These are phyloP conservation scores for Larimichthys polyactis DNA, from an alignment of 2,113 vertebrate species.

Conservation along the genomic window DNA sequence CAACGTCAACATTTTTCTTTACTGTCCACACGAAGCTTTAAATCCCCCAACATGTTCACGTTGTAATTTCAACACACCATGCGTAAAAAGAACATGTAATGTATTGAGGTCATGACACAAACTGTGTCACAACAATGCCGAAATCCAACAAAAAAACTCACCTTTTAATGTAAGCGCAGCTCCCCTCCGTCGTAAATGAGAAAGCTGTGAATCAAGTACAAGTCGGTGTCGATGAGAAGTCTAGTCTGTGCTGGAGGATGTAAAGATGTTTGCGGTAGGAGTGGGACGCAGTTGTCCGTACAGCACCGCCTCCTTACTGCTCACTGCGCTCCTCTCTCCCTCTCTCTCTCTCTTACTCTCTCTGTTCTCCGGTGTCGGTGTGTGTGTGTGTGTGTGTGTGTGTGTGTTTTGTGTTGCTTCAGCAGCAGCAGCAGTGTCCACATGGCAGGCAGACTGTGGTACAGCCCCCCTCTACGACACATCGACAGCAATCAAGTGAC, in stretches of 20 bases:
- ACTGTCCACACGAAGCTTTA: background rate
- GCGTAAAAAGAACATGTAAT: background rate
- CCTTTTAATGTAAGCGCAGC: slow-evolving; percentile 59
- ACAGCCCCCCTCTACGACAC: slow-evolving; percentile 82
- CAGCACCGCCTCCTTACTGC: slow-evolving; percentile 61
- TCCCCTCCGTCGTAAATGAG: slow-evolving; percentile 49
- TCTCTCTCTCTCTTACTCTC: slow-evolving; percentile 63
- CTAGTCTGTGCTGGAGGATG: slow-evolving; percentile 22
- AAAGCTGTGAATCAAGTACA: slow-evolving; percentile 49
- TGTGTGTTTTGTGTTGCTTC: slow-evolving; percentile 63
- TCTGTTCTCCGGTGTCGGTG: slow-evolving; percentile 50
- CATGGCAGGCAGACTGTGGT: slow-evolving; percentile 82
- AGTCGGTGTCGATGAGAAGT: slow-evolving; percentile 25
- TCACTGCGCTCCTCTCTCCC: slow-evolving; percentile 48
- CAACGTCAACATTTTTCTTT: background rate
- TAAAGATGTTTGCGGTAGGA: slow-evolving; percentile 58
- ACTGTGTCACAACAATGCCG: background rate
- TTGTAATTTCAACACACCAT: background rate
- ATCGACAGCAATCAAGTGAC: slow-evolving; percentile 87
- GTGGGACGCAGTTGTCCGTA: slow-evolving; percentile 66
- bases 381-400: too few relatives aligned
- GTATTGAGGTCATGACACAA: background rate
- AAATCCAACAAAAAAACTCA: slow-evolving; percentile 48
- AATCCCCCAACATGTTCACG: background rate
- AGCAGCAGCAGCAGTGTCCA: slow-evolving; percentile 76